Evolutionary conservation across 2,797 vertebrate genomes (phyloP), one percentile per base, ranked within the genome.

Genomic region (Dallia pectoralis): DNA sequence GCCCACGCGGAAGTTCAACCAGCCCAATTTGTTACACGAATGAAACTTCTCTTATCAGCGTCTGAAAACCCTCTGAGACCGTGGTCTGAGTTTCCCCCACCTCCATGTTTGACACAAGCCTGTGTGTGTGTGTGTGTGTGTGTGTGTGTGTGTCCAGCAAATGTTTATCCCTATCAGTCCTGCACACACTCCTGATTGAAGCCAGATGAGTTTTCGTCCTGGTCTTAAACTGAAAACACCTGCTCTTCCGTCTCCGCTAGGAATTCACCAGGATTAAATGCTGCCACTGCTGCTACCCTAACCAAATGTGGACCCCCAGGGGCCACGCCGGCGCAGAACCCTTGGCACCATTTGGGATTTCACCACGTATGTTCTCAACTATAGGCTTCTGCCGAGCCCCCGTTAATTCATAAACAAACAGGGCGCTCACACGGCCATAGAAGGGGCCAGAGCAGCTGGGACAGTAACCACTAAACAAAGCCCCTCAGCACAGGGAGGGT

Each of bases 201-300:
- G 78, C 90, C 92, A 93, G 90, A 90, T 91, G 86, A 19, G 25
- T 72, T 74, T 79, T 80, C 74, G 56, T 72, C 14, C 56, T 79
- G 75, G 44, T 1, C 44, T 73, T 81, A 91, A 93, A 92, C 89
- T 86, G 84, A 90, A 92, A 92, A 86, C 93, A 92, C 90, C 89
- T 93, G 91, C 79, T 82, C 79, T 51, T 71, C 77, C 85, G 82
- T 78, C 87, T 86, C 85, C 69, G 75, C 78, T 76, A 83, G 86
- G 86, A 90, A 89, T 92, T 90, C 77, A 83, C 76, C 44, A 33
- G 81, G 85, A 85, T 89, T 88, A 89, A 91, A 90, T 80, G 76
- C 81, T 83, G 77, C 87, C 87, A 84, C 88, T 86, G 80, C 36
- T 9, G n/a, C n/a, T n/a, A 4, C 81, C 85, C 87, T 81, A 80